Base-by-base conservation (phyloP, 1,140 invertebrate species). In the Adelges cooleyi region DNA sequence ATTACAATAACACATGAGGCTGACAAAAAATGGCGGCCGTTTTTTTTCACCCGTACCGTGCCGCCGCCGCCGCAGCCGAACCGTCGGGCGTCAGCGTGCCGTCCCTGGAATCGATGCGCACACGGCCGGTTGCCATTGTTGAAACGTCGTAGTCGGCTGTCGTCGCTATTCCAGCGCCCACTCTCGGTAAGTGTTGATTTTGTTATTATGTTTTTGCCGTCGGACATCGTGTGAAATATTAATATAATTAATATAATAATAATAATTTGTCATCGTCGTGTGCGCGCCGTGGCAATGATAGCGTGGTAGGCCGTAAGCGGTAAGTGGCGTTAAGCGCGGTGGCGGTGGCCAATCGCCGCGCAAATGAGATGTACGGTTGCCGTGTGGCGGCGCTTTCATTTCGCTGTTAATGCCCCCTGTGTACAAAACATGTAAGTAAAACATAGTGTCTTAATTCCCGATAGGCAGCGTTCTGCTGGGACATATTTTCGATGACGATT, bases 361-460 rank as follows among this genome's bases (percentile, higher is more conserved):
- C 42, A 18, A 42, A 29, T 29, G 25, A 29, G 33, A 18, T 48
- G 38, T 56, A 48, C 42, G 40, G 25, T 46, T 33, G 56, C 56
- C 56, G 56, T 62, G 40, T 62, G 56, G 56, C 82, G 82, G 82
- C 82, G 82, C 82, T 81, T 79, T 80, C 80, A 74, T 83, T 82
- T 81, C 80, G 78, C 79, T 75, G 78, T 79, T 82, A 81, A 82
- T 82, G 81, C 81, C 81, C 81, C 81, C 81, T 82, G 79, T 79
- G 76, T 79, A 76, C 76, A 75, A 75, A 76, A 75, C 75, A 76
- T 75, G 79, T 79, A 81, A 81, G 78, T 80, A 80, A 70, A 71
- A 73, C 75, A 51, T 53, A 53, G 73, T 74, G 73, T 75, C 76
- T 76, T 74, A 73, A 76, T 74, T 72, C 70, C 76, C 77, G 76